Conservation (phyloP, 1,140 invertebrate species). For the Pogonomyrmex californicus region DNA sequence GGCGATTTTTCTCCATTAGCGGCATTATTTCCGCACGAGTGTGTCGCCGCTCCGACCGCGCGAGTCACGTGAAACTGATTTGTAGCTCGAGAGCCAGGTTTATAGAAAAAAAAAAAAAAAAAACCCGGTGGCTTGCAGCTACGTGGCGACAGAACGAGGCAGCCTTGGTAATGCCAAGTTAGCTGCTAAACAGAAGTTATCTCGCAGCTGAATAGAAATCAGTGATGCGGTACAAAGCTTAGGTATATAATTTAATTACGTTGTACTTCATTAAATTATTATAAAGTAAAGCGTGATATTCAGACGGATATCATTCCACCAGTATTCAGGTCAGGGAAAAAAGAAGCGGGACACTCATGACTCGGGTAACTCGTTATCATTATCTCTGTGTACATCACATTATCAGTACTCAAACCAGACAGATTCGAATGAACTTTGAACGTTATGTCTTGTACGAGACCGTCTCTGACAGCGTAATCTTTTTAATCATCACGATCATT, state of each 20-base stretch:
- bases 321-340: too few relatives aligned
- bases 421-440: background rate
- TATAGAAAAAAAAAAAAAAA: slow-evolving; percentile 63
- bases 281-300: background rate
- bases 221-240: background rate
- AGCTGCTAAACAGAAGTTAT: slow-evolving; percentile 22
- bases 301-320: background rate
- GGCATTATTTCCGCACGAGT: slow-evolving; percentile 70
- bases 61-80: slow-evolving; percentile 70
- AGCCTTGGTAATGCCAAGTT: slow-evolving; percentile 26
- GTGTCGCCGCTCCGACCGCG: slow-evolving; percentile 60
- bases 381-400: background rate
- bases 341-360: too few relatives aligned
- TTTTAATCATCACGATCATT: background rate
- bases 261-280: background rate
- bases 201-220: background rate
- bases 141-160: background rate
- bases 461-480: slow-evolving; percentile 19
- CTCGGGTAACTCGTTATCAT: background rate
- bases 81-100: slow-evolving; percentile 65
- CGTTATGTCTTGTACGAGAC: background rate
- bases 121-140: background rate
- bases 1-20: slow-evolving; percentile 77
- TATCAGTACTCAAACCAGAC: background rate
- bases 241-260: background rate